Percentiles rank a stretch among this genome's conserved stretches.
Evolutionary conservation across 2,113 vertebrate genomes (phyloP).

Genomic region (Bos indicus): DNA sequence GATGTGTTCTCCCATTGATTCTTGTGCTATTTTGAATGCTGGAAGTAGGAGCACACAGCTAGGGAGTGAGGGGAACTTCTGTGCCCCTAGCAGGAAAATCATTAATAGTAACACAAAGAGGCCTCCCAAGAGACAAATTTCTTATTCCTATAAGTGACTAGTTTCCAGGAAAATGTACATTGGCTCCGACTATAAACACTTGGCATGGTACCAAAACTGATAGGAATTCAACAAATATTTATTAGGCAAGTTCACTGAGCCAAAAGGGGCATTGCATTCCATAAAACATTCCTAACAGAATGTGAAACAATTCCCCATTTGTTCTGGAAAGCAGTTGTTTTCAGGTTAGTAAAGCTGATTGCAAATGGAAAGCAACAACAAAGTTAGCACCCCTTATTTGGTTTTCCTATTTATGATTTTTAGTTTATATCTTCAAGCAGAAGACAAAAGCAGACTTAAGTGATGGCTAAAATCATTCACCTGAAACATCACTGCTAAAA

Average conservation of each 20-base stretch:
- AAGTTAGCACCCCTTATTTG: not conserved
- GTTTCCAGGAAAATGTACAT: conserved; percentile 11
- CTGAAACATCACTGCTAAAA: not conserved
- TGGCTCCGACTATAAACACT: conserved; percentile 11
- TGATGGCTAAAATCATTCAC: not conserved
- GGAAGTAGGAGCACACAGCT: not conserved
- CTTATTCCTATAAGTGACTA: not conserved
- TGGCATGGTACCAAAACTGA: not conserved
- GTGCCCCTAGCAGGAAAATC: not conserved
- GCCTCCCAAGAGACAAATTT: not conserved
- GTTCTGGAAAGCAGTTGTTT: not conserved
- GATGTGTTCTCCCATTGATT: not conserved
- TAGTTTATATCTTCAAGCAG: conserved; percentile 4
- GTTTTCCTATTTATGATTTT: not conserved
- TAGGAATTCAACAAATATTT: conserved; percentile 43
- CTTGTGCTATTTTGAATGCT: not conserved
- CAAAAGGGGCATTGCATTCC: not conserved
- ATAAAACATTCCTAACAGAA: not conserved
- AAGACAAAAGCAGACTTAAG: not conserved
- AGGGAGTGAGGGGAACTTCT: not conserved
- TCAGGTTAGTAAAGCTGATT: not conserved
- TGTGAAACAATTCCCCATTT: not conserved
- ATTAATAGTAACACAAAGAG: not conserved
- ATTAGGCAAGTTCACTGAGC: not conserved
- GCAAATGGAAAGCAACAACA: not conserved